These are phyloP conservation scores for Drosophila putrida DNA, from an alignment of 2,888 invertebrate species.

Conservation along the genomic window DNA sequence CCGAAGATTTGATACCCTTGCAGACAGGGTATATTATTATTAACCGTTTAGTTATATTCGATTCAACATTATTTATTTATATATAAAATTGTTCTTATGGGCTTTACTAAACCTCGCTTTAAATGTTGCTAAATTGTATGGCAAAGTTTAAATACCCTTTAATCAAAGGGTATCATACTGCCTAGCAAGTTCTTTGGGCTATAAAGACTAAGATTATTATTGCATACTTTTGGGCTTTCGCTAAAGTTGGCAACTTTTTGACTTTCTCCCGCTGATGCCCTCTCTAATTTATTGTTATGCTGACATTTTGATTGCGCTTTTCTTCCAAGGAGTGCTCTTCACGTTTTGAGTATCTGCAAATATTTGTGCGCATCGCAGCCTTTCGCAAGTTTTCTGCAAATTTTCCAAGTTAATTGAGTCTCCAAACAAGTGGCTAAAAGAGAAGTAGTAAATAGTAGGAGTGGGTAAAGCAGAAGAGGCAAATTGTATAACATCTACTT, in stretches of 20 bases:
- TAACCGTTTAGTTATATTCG: too few species aligned
- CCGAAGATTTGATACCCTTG: background rate
- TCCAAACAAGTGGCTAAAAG: conserved; percentile 51
- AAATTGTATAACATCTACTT: conserved; percentile 20
- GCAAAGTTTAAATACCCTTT: background rate
- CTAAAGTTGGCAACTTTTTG: conserved; percentile 44
- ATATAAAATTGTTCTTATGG: too few species aligned
- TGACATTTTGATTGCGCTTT: conserved; percentile 74
- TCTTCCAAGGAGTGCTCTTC: conserved; percentile 26
- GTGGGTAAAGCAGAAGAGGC: background rate
- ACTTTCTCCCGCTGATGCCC: conserved; percentile 1
- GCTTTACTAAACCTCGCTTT: too few species aligned
- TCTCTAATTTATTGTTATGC: conserved; percentile 65
- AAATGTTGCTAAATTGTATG: background rate
- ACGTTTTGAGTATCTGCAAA: conserved; percentile 63
- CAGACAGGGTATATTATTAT: too few species aligned
- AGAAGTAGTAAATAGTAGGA: background rate
- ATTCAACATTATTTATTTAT: too few species aligned
- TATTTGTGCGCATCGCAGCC: conserved; percentile 63
- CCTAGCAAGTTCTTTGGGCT: conserved; percentile 26
- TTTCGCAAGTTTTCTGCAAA: conserved; percentile 51
- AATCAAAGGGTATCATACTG: conserved; percentile 5
- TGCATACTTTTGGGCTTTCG: conserved; percentile 50
- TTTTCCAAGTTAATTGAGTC: conserved; percentile 68
- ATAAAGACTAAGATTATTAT: conserved; percentile 38